Evolutionary conservation across 2,113 vertebrate species (phyloP).

Genomic region (Gymnobelideus leadbeateri): DNA sequence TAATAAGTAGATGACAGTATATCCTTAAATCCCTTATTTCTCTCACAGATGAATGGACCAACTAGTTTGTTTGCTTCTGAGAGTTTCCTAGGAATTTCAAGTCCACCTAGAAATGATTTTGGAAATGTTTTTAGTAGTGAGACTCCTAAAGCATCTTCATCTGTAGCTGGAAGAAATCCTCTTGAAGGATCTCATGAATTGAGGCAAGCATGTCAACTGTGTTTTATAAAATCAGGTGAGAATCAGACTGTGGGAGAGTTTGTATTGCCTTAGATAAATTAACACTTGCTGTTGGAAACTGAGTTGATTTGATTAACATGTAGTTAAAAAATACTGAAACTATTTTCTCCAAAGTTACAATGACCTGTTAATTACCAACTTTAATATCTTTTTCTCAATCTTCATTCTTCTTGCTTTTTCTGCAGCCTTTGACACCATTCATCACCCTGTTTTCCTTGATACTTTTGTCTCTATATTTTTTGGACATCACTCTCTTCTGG

Average conservation of each 20-base stretch:
- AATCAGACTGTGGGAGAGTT: background rate
- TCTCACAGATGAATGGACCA: constrained; percentile 88
- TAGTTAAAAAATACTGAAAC: background rate
- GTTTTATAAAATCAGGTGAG: constrained; percentile 95
- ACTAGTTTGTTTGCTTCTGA: constrained; percentile 84
- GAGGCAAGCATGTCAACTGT: constrained; percentile 93
- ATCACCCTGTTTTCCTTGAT: background rate
- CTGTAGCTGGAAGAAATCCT: constrained; percentile 86
- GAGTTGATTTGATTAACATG: background rate
- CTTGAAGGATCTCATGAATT: constrained; percentile 96
- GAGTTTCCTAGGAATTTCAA: constrained; percentile 88
- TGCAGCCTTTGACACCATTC: background rate
- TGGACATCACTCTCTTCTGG: background rate
- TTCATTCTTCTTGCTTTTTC: background rate
- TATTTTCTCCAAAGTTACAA: background rate
- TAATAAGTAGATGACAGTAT: background rate
- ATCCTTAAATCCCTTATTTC: constrained; percentile 13
- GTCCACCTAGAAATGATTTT: constrained; percentile 83
- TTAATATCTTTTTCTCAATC: background rate
- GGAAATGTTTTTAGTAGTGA: constrained; percentile 82
- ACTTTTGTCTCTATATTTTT: background rate
- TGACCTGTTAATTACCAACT: background rate
- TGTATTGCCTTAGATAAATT: background rate
- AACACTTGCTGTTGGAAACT: background rate
- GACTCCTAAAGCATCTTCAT: constrained; percentile 77